Conservation (phyloP, 1,140 invertebrate genomes). For the Micrasema longulum region DNA sequence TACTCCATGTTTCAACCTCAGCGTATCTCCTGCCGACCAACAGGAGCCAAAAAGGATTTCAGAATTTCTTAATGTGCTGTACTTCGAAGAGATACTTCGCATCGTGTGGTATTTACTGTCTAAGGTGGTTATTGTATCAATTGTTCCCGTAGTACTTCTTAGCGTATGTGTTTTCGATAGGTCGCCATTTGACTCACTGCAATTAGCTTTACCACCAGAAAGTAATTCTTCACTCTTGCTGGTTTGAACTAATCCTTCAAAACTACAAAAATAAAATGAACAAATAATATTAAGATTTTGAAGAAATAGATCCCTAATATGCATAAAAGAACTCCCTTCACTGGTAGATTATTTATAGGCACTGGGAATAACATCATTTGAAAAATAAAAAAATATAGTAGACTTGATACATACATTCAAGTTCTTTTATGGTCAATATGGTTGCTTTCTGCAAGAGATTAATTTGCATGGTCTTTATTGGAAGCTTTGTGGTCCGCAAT, state of each 20-base stretch:
- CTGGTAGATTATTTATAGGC: no score
- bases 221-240: constrained; percentile 51
- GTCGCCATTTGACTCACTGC: constrained; percentile 24
- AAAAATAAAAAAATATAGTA: no score
- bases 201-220: constrained; percentile 25
- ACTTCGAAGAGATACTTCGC: constrained; percentile 47
- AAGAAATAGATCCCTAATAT: no score
- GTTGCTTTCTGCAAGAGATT: no score
- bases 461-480: no score
- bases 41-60: constrained; percentile 47
- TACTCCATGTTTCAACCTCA: constrained; percentile 39
- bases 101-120: constrained; percentile 45
- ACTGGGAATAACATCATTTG: no score
- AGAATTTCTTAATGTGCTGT: constrained; percentile 51
- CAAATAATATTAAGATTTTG: no score
- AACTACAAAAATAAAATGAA: constrained; percentile 38
- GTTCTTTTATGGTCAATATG: no score
- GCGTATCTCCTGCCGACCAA: constrained; percentile 47
- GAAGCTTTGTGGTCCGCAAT: no score
- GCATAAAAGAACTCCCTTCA: no score
- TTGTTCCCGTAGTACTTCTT: constrained; percentile 43
- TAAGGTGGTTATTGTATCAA: constrained; percentile 13
- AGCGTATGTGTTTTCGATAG: constrained; percentile 47
- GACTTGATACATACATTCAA: no score
- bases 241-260: constrained; percentile 27